Conservation (phyloP, 2,888 invertebrate species). For the Chydorus sphaericus region DNA sequence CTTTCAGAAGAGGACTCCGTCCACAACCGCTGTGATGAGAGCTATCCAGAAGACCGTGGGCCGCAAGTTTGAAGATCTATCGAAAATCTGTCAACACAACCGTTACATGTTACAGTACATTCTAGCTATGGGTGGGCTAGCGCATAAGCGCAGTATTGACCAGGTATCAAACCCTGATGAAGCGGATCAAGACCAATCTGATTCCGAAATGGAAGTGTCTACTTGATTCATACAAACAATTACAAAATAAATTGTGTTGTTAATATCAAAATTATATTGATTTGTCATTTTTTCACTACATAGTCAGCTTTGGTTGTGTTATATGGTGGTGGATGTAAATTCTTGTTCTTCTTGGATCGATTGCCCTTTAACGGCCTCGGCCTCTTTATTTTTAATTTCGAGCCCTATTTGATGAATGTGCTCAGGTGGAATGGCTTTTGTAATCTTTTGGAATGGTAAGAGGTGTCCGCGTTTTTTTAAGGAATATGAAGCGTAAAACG, state of each 20-base stretch:
- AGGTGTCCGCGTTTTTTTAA: slow-evolving; percentile 10
- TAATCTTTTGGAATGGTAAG: slow-evolving; percentile 10
- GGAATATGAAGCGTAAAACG: slow-evolving; percentile 10
- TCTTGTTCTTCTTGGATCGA: no score
- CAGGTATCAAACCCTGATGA: neutral
- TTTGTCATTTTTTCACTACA: no score
- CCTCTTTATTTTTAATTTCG: no score
- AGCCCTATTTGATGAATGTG: slow-evolving; percentile 3
- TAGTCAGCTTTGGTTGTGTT: no score
- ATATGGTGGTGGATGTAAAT: no score
- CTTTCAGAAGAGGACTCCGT: slow-evolving; percentile 34
- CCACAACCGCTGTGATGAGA: slow-evolving; percentile 47
- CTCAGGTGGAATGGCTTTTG: neutral
- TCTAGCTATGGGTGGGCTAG: slow-evolving; percentile 33
- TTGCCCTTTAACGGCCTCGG: no score
- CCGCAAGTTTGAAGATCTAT: slow-evolving; percentile 60
- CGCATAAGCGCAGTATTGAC: neutral
- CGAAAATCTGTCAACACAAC: slow-evolving; percentile 78
- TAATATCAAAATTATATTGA: no score
- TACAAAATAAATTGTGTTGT: no score
- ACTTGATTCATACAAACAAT: no score
- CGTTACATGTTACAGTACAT: slow-evolving; percentile 66
- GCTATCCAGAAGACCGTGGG: slow-evolving; percentile 63
- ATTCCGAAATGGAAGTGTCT: no score
- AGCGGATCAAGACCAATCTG: neutral